phyloP scores from a whole-genome alignment of 64 coral and sea anemone genomes.

The Trachythela sp. region DNA sequence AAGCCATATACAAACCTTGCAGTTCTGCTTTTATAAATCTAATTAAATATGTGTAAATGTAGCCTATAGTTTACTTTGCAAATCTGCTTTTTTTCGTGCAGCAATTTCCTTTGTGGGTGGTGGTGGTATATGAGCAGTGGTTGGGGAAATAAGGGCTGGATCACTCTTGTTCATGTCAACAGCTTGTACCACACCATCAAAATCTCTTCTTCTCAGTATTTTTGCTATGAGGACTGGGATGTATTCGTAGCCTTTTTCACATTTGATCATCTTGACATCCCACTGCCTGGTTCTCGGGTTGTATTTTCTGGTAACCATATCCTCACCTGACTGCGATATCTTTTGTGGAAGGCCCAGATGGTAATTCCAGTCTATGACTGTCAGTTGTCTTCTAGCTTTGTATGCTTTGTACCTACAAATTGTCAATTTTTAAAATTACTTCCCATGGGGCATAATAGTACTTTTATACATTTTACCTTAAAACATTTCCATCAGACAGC shows the following conservation, averaged over 20 bases:
- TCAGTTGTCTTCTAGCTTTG: slow-evolving; percentile 23
- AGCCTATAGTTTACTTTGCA: not conserved
- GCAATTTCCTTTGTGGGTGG: slow-evolving; percentile 15
- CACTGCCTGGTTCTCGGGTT: slow-evolving; percentile 29
- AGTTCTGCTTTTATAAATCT: too few species aligned
- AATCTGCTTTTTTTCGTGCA: not conserved
- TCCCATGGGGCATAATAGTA: too few species aligned
- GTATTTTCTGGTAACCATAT: not conserved
- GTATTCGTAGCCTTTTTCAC: slow-evolving; percentile 5
- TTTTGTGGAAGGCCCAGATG: not conserved
- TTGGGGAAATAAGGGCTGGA: too few species aligned
- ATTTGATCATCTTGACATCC: slow-evolving; percentile 3
- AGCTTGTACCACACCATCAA: not conserved
- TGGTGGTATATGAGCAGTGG: not conserved
- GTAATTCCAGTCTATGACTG: slow-evolving; percentile 30
- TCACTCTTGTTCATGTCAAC: not conserved
- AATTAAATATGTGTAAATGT: too few species aligned
- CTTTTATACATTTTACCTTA: too few species aligned
- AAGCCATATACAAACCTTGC: too few species aligned
- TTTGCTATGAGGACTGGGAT: not conserved
- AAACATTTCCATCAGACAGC: too few species aligned
- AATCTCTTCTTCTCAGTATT: not conserved
- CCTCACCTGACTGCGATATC: not conserved
- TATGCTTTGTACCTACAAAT: not conserved
- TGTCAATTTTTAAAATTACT: not conserved